These are phyloP conservation scores for Apoderus coryli DNA, from an alignment of 2,888 invertebrate species.

Conservation along the genomic window DNA sequence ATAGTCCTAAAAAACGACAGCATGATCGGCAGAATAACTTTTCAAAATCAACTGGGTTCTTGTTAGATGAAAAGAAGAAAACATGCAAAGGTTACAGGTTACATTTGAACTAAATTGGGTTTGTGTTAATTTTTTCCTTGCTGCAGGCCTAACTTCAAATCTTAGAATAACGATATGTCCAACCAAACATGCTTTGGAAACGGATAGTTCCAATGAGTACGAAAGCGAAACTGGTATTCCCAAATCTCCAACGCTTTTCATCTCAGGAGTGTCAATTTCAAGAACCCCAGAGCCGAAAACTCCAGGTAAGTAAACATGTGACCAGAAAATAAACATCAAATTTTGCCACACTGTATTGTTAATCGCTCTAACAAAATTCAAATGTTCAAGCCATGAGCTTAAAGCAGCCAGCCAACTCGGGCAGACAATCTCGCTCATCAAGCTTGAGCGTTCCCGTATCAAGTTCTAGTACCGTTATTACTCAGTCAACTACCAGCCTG, in stretches of 20 bases:
- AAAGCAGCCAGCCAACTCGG: constrained; percentile 24
- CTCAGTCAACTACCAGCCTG: constrained; percentile 30
- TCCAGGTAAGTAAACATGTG: constrained; percentile 21
- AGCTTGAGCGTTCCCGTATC: constrained; percentile 36
- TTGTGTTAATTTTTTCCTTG: constrained; percentile 7
- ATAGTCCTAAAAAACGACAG: constrained; percentile 26
- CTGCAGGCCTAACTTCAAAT: constrained; percentile 24
- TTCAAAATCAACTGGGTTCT: constrained; percentile 31
- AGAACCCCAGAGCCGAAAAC: constrained; percentile 38
- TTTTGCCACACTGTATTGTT: neutral
- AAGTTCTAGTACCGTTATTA: constrained; percentile 29
- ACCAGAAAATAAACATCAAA: neutral
- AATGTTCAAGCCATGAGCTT: constrained; percentile 23
- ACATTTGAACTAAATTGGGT: neutral
- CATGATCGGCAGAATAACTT: constrained; percentile 24
- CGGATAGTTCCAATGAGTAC: constrained; percentile 38
- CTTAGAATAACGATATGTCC: constrained; percentile 32
- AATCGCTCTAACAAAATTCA: neutral
- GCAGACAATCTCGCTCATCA: constrained; percentile 34
- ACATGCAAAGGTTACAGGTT: constrained; percentile 18
- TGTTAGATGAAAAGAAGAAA: constrained; percentile 26
- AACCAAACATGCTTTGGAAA: constrained; percentile 31
- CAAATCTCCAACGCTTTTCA: constrained; percentile 41
- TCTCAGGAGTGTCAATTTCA: constrained; percentile 42
- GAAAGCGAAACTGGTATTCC: constrained; percentile 43